Evolutionary conservation across 37 sponge, comb jelly and placozoan species (phyloP), one percentile per base, ranked within the genome.

Genomic region (Oscarella lobularis): DNA sequence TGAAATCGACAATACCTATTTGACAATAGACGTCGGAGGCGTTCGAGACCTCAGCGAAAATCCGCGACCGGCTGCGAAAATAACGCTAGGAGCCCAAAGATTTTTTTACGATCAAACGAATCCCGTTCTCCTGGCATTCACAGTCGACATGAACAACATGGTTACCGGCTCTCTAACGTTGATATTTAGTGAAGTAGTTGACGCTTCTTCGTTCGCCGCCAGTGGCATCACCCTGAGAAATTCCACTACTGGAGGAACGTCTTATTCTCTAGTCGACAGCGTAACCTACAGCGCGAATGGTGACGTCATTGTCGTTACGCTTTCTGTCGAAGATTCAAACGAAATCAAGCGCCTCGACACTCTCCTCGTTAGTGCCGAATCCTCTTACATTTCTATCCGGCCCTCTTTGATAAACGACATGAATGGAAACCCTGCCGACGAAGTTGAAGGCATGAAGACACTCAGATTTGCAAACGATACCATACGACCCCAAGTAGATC

Each of bases 91-190:
- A 9, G 20, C 9, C 9, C 60, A 9, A 48, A 20, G 20, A 20
- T 48, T 48, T 20, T 48, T 71, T 60, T 87, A 87, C 78, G 77
- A 79, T 2, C 74, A 78, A 3, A 39, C 76, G n/a, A 87, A 87
- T 66, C 14, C 67, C 0, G 33, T 87, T 60, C 73, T 87, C 0
- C 40, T 73, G 20, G 82, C 66, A 35, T 39, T 76, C 66, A 38
- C 9, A 34, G 70, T 89, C 5, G 86, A 94, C 74, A 72, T 94
- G 31, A 80, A 86, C 39, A 84, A 94, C 74, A 72, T 94, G 31
- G 78, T 84, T 38, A 71, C 76, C 31, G 86, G 88, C 4, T 38
- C 75, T 2, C 65, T 89, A 39, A 41, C 77, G 20, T 75, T 89
- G 0, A 82, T 79, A 32, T 94, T 90, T 72, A 73, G 83, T 66